These are phyloP conservation scores for Leucopternis melanops DNA, from an alignment of 2,113 vertebrate species.

Conservation along the genomic window DNA sequence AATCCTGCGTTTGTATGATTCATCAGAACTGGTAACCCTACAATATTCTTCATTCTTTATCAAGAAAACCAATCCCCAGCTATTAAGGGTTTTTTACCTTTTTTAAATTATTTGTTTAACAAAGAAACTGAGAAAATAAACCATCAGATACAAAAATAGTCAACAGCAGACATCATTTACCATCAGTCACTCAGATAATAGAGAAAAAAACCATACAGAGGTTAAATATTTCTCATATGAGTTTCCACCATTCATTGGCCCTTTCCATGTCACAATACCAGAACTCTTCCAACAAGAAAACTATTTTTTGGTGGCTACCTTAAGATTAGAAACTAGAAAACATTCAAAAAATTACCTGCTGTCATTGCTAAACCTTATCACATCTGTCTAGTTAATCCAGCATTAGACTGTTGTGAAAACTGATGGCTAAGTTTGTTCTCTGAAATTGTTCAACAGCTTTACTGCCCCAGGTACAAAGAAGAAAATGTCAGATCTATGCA, in stretches of 20 bases:
- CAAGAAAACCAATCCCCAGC: not conserved
- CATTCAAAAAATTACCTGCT: not conserved
- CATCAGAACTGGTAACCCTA: not conserved
- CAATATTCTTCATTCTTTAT: not conserved
- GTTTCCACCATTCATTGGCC: not conserved
- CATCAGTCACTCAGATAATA: not conserved
- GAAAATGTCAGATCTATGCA: not conserved
- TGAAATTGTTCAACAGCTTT: not conserved
- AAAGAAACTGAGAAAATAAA: not conserved
- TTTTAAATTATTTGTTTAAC: not conserved
- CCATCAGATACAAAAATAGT: not conserved
- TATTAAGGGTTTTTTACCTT: not conserved
- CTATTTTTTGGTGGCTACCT: not conserved
- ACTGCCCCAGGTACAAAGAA: not conserved
- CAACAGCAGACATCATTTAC: not conserved
- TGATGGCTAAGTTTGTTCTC: not conserved
- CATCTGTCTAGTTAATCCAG: not conserved
- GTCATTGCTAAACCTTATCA: not conserved
- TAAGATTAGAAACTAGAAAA: not conserved
- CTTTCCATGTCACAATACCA: not conserved
- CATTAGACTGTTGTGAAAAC: not conserved
- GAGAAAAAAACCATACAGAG: not conserved
- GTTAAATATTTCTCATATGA: not conserved
- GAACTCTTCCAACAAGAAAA: not conserved
- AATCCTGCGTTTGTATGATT: not conserved